Conservation (phyloP, 2,888 invertebrate genomes). For the Drosophila affinis region DNA sequence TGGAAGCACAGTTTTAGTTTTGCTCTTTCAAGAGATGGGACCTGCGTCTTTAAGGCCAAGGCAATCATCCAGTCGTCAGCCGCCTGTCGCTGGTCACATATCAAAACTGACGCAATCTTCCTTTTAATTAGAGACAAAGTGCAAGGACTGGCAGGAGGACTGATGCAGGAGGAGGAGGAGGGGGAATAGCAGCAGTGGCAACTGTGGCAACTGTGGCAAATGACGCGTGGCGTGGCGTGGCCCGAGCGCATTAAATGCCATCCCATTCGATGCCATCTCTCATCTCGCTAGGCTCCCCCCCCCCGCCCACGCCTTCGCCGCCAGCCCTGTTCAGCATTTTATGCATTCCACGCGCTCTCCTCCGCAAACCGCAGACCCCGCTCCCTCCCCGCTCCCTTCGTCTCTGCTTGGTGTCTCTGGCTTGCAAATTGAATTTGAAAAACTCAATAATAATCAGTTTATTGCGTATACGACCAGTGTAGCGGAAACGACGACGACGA, state of each 20-base stretch:
- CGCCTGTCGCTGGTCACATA: slow-evolving; percentile 1
- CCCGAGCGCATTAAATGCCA: slow-evolving; percentile 31
- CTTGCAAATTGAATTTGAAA: slow-evolving; percentile 40
- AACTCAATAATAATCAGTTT: slow-evolving; percentile 43
- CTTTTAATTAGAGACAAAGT: slow-evolving; percentile 37
- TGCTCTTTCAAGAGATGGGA: not conserved
- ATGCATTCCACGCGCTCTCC: slow-evolving; percentile 40
- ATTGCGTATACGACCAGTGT: slow-evolving; percentile 42
- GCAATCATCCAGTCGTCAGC: no score
- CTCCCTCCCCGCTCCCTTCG: not conserved
- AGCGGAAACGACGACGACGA: slow-evolving; percentile 32
- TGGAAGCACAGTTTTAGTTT: not conserved
- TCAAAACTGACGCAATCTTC: slow-evolving; percentile 29
- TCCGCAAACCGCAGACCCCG: not conserved
- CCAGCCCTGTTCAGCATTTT: slow-evolving; percentile 17
- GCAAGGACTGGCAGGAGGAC: slow-evolving; percentile 37
- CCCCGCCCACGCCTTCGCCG: not conserved
- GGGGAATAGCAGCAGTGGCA: not conserved
- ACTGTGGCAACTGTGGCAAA: slow-evolving; percentile 5
- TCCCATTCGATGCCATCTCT: slow-evolving; percentile 25
- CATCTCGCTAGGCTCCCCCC: slow-evolving; percentile 4
- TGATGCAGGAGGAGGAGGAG: slow-evolving; percentile 9
- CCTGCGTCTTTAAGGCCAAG: no score
- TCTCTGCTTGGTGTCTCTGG: not conserved
- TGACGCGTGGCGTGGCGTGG: slow-evolving; percentile 42